Conservation (phyloP, 2,797 vertebrate species). For the Octomys mimax region DNA sequence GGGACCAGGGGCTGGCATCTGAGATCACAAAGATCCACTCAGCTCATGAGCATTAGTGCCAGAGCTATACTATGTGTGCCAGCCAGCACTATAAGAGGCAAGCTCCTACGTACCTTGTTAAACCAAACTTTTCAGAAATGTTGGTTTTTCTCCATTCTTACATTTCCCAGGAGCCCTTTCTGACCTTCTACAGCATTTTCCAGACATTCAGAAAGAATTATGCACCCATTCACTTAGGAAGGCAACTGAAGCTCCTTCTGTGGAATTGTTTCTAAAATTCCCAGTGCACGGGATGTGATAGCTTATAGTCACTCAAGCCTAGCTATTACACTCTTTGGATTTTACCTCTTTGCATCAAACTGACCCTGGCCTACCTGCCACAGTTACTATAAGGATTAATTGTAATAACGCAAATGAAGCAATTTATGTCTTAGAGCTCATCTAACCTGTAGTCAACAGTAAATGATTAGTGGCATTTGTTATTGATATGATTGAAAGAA, state of each 20-base stretch:
- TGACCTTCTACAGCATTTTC: not conserved
- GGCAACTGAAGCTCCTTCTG: not conserved
- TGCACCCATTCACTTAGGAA: not conserved
- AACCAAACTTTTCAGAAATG: not conserved
- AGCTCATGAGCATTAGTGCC: not conserved
- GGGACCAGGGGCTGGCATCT: not conserved
- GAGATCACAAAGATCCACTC: accelerated
- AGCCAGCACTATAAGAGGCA: too few species aligned
- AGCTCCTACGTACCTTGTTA: accelerated
- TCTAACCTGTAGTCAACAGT: not conserved
- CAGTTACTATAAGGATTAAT: not conserved
- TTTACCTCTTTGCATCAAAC: not conserved
- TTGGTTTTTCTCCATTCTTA: not conserved
- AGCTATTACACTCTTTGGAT: not conserved
- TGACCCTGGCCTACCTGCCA: accelerated
- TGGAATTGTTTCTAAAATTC: not conserved
- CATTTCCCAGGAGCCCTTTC: not conserved
- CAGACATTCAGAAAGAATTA: not conserved
- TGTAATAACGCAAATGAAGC: not conserved
- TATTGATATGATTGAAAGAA: not conserved
- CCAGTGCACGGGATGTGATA: not conserved
- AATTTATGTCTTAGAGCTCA: too few species aligned
- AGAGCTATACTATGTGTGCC: too few species aligned
- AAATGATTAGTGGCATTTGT: not conserved
- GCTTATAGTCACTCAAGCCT: too few species aligned